Percentiles rank a stretch among this genome's conserved stretches.
Conservation (phyloP, 2,797 vertebrate genomes). For the Valencia hispanica region DNA sequence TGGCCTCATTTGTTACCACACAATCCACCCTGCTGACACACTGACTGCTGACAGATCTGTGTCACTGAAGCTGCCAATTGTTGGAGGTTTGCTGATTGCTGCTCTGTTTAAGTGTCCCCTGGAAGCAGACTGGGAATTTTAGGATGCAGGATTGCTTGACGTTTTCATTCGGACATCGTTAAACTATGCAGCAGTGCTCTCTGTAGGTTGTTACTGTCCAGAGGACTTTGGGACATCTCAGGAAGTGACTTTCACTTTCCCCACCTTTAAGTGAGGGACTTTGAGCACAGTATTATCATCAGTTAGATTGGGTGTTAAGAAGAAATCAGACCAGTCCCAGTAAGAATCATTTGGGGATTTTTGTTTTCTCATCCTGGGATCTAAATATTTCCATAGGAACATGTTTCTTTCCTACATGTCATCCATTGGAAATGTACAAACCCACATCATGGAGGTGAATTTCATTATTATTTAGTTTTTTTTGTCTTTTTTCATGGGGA, state of each 20-base stretch:
- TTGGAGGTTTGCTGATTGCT: background rate
- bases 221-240: background rate
- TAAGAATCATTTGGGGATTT: no score
- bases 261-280: background rate
- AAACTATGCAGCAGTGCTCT: background rate
- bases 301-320: no score
- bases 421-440: no score
- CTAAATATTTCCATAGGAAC: no score
- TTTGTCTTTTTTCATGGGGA: no score
- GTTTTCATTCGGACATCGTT: background rate
- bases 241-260: background rate
- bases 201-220: background rate
- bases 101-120: background rate
- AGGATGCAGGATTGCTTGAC: background rate
- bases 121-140: background rate
- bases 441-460: no score
- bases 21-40: constrained; percentile 25
- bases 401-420: no score
- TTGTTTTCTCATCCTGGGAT: no score
- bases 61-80: background rate
- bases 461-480: no score
- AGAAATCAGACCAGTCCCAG: no score
- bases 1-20: constrained; percentile 30
- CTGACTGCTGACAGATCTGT: constrained; percentile 6
- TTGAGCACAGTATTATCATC: background rate